Conservation (phyloP, 2,888 invertebrate genomes). For the Colostygia pectinataria region DNA sequence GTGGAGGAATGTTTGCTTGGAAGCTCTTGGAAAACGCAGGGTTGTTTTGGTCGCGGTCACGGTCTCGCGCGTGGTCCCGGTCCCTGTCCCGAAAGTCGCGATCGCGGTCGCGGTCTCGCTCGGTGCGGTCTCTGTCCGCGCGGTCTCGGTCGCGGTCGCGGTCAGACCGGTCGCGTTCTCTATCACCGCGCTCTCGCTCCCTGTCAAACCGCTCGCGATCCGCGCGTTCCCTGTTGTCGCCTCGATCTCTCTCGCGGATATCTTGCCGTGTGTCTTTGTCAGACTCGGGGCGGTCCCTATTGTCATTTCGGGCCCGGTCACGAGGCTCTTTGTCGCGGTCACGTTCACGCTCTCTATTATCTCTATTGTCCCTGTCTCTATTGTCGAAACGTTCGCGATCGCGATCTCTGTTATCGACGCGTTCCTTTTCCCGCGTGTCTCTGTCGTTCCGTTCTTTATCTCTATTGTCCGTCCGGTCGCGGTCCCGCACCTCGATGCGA, state of each 20-base stretch:
- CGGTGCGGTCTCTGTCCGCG: conserved; percentile 35
- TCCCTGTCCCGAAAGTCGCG: conserved; percentile 55
- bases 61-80: conserved; percentile 57
- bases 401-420: conserved; percentile 40
- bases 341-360: conserved; percentile 31
- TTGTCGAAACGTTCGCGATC: conserved; percentile 46
- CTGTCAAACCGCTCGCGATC: conserved; percentile 55
- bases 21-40: conserved; percentile 88
- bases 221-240: conserved; percentile 46
- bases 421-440: conserved; percentile 43
- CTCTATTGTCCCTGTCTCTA: conserved; percentile 42
- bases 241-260: conserved; percentile 59
- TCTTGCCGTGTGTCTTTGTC: conserved; percentile 53
- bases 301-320: conserved; percentile 50
- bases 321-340: conserved; percentile 48
- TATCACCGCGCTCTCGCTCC: conserved; percentile 29
- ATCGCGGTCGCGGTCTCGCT: conserved; percentile 47
- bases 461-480: conserved; percentile 36
- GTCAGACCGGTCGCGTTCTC: conserved; percentile 35
- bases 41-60: conserved; percentile 80
- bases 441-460: conserved; percentile 43
- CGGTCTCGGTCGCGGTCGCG: conserved; percentile 57
- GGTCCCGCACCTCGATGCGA: conserved; percentile 45
- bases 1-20: conserved; percentile 92
- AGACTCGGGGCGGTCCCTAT: conserved; percentile 44